phyloP scores from a whole-genome alignment of 2,888 invertebrate species.

The Acutogordius australiensis region DNA sequence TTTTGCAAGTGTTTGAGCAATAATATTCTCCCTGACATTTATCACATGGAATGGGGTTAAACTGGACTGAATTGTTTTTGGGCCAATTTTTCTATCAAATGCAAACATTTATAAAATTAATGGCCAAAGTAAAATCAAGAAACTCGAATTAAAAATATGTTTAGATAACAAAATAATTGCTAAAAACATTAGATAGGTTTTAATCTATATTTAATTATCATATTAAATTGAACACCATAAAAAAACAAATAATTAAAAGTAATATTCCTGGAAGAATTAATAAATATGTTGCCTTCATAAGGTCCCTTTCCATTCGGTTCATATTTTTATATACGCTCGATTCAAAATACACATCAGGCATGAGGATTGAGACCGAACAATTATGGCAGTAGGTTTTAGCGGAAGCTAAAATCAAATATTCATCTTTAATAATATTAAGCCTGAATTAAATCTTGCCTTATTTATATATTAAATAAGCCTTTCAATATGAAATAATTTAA shows the following conservation, averaged over 20 bases:
- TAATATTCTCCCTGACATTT: slow-evolving; percentile 17
- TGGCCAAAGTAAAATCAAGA: too few relatives aligned
- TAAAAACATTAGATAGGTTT: too few relatives aligned
- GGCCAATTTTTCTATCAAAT: too few relatives aligned
- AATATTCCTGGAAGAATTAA: too few relatives aligned
- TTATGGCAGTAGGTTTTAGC: neutral
- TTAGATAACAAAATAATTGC: too few relatives aligned
- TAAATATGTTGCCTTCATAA: too few relatives aligned
- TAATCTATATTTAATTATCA: neutral
- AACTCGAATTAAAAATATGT: too few relatives aligned
- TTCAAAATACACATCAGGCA: neutral
- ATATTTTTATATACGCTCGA: neutral
- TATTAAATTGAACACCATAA: too few relatives aligned
- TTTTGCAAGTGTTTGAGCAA: slow-evolving; percentile 17
- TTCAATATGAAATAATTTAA: slow-evolving; percentile 2
- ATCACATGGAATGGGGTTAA: slow-evolving; percentile 15
- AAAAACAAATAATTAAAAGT: too few relatives aligned
- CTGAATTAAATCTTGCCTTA: neutral
- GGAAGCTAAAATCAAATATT: neutral
- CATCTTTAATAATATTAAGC: neutral
- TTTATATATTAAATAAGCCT: neutral
- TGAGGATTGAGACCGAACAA: neutral
- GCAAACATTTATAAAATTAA: neutral
- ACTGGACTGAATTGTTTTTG: too few relatives aligned
- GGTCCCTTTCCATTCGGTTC: neutral